phyloP scores from a whole-genome alignment of 2,797 vertebrate genomes.

The Vireo griseus region DNA sequence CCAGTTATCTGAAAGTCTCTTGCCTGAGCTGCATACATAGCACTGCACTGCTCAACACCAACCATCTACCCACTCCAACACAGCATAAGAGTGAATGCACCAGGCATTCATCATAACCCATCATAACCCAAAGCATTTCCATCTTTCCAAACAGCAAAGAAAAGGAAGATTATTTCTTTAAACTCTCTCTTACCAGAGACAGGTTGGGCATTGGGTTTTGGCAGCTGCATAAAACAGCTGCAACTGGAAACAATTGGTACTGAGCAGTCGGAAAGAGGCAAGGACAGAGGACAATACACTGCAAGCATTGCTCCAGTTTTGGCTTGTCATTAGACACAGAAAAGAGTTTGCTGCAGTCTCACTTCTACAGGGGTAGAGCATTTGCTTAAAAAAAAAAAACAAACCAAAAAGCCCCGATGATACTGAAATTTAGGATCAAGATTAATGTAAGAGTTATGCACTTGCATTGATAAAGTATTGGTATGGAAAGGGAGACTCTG shows the following conservation, averaged over 20 bases:
- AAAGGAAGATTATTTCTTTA: not conserved
- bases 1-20: not conserved
- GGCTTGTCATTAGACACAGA: not conserved
- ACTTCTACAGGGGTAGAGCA: not conserved
- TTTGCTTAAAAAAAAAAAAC: not conserved
- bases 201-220: conserved; percentile 26
- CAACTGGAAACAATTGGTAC: conserved; percentile 4
- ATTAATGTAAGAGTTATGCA: not conserved
- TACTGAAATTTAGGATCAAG: not conserved
- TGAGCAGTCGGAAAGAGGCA: not conserved
- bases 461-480: not conserved
- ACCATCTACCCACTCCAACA: not conserved
- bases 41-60: not conserved
- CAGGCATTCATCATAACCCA: no score
- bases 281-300: not conserved
- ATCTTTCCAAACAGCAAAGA: not conserved
- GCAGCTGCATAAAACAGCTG: not conserved
- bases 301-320: not conserved
- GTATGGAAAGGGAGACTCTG: not conserved
- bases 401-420: accelerated
- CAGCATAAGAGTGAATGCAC: accelerated
- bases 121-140: not conserved
- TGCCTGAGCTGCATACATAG: not conserved
- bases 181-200: not conserved
- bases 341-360: not conserved